Evolutionary conservation across 2,113 vertebrate species (phyloP).

Genomic region (mouse (Mus musculus)): GRCm39 chr11:34909501-34910000

Average conservation of each 20-base stretch:
- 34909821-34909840: slow-evolving; percentile 34
- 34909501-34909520: background rate
- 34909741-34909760: background rate
- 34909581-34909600: background rate
- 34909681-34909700: background rate
- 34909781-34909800: background rate
- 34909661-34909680: background rate
- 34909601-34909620: background rate
- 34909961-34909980: background rate
- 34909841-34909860: background rate
- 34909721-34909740: background rate
- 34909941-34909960: background rate
- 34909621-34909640: background rate
- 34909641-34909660: background rate
- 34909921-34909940: slow-evolving; percentile 13
- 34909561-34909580: background rate
- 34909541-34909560: background rate
- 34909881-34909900: background rate
- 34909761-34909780: slow-evolving; percentile 9
- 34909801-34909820: background rate
- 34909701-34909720: background rate
- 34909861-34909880: slow-evolving; percentile 45
- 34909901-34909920: background rate
- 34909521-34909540: background rate
- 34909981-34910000: background rate